A percentile compares a stretch with the other conserved stretches of the same genome.
phyloP scores from a whole-genome alignment of 2,888 invertebrate genomes.

The Trissoscelio sp. region DNA sequence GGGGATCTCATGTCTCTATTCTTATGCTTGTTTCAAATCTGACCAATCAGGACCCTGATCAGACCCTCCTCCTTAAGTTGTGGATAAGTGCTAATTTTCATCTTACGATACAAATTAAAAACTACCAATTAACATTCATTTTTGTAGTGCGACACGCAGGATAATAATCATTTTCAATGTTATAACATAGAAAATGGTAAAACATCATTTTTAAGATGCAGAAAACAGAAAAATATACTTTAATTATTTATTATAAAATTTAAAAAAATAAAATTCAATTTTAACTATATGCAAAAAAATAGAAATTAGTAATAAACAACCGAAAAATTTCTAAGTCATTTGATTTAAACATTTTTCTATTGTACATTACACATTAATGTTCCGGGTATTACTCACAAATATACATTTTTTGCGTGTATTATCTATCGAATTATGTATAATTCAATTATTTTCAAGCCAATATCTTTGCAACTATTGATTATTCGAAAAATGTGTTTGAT shows the following conservation, averaged over 20 bases:
- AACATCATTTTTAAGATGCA: neutral
- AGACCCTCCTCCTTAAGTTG: conserved; percentile 46
- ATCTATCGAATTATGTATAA: too few species aligned
- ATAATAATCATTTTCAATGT: neutral
- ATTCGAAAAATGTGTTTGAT: neutral
- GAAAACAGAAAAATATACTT: neutral
- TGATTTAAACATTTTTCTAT: too few species aligned
- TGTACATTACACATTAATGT: too few species aligned
- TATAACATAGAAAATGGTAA: neutral
- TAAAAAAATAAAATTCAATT: too few species aligned
- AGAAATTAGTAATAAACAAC: too few species aligned
- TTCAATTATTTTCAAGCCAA: neutral
- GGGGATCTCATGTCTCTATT: conserved; percentile 73
- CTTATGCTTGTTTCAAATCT: conserved; percentile 73
- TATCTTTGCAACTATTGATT: neutral
- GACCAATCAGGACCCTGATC: conserved; percentile 62
- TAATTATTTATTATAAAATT: too few species aligned
- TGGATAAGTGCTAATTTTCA: conserved; percentile 61
- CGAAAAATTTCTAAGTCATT: too few species aligned
- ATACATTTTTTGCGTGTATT: too few species aligned
- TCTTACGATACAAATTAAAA: conserved; percentile 57
- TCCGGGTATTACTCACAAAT: too few species aligned
- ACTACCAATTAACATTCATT: conserved; percentile 38
- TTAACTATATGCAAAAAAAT: too few species aligned
- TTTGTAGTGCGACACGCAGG: neutral